Percentiles rank a stretch among this genome's conserved stretches.
Conservation (phyloP, 2,113 vertebrate species). For the Labeo rohita region DNA sequence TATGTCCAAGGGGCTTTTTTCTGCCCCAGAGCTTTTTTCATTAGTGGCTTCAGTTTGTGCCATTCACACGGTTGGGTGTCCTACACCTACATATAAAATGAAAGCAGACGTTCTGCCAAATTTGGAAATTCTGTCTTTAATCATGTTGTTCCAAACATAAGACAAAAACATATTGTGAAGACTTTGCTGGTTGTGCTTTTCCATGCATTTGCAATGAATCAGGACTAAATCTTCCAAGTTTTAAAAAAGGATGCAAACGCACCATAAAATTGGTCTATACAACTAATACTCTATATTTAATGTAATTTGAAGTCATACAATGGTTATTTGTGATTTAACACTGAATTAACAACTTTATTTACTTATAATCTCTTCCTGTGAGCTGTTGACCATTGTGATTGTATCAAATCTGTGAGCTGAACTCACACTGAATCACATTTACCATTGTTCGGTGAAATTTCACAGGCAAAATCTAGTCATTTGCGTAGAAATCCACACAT, state of each 20-base stretch:
- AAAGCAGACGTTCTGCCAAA: background rate
- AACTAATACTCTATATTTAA: background rate
- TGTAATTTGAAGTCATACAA: background rate
- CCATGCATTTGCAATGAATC: background rate
- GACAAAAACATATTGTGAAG: background rate
- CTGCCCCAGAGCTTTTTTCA: conserved; percentile 1
- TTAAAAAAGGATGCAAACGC: background rate
- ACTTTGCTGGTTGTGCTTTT: background rate
- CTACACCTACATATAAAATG: background rate
- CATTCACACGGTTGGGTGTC: conserved; percentile 6
- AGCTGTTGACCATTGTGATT: background rate
- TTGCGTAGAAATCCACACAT: background rate
- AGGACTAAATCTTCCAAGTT: too few species aligned
- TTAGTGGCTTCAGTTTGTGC: background rate
- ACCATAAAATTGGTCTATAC: background rate
- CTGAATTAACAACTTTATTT: background rate
- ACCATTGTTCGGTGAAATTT: background rate
- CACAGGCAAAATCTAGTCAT: background rate
- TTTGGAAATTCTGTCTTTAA: background rate
- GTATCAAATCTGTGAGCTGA: background rate
- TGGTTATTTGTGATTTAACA: background rate
- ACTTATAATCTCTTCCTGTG: background rate
- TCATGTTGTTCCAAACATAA: background rate
- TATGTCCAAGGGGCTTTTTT: conserved; percentile 34
- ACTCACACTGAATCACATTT: background rate